phyloP scores from a whole-genome alignment of 2,888 invertebrate species.

The Mamestra brassicae region DNA sequence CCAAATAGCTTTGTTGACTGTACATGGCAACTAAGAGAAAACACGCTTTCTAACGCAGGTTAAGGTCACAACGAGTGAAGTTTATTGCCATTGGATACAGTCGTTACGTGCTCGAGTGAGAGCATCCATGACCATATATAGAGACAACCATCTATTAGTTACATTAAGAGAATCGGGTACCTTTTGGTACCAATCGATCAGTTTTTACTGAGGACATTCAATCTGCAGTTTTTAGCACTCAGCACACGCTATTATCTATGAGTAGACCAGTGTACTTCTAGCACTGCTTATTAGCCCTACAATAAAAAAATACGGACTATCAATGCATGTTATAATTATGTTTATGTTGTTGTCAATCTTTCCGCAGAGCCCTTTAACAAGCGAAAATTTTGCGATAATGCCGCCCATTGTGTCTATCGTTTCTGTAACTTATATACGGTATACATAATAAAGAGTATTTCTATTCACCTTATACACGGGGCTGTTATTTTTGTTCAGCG shows the following conservation, averaged over 20 bases:
- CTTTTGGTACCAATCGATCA: background rate
- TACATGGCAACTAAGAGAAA: slow-evolving; percentile 26
- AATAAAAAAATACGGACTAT: too few relatives aligned
- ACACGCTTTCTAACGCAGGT: slow-evolving; percentile 36
- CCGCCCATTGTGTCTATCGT: too few relatives aligned
- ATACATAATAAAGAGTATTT: too few relatives aligned
- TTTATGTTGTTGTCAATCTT: too few relatives aligned
- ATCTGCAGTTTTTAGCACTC: background rate
- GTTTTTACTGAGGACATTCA: background rate
- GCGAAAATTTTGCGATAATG: too few relatives aligned
- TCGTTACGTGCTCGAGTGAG: slow-evolving; percentile 21
- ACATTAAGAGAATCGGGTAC: background rate
- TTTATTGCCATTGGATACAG: slow-evolving; percentile 11
- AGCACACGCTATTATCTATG: too few relatives aligned
- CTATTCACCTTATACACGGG: too few relatives aligned
- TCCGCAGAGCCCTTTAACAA: too few relatives aligned
- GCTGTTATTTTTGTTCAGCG: background rate
- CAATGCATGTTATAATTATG: too few relatives aligned
- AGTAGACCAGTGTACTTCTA: too few relatives aligned
- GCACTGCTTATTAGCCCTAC: too few relatives aligned
- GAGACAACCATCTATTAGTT: background rate
- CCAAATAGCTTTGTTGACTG: background rate
- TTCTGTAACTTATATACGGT: too few relatives aligned
- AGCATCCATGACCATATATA: background rate
- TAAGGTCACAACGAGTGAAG: slow-evolving; percentile 24